Base-by-base conservation (phyloP, 1,140 invertebrate species). In the Dolichoris vasculosae region DNA sequence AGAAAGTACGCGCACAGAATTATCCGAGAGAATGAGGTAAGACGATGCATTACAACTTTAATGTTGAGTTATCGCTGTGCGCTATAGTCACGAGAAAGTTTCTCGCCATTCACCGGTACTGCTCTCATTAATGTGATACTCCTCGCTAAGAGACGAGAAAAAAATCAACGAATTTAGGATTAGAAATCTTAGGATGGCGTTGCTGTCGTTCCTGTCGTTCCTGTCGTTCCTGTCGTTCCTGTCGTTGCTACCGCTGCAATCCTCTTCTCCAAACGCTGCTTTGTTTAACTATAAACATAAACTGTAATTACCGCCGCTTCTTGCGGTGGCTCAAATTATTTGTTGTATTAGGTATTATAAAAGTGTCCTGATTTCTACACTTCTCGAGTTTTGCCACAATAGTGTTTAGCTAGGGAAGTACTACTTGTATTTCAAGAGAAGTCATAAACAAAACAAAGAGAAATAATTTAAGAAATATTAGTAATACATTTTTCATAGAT, bases 51-150 rank as follows among this genome's bases (percentile, higher is more conserved):
- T 90, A 89, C 89, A 71, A 73, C 88, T 85, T 88, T 89, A 89
- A 88, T 87, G 80, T 87, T 69, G 59, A 83, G 81, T 88, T 89
- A 90, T 89, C 88, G 87, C 85, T 85, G 40, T 32, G 46, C 40
- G 35, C 82, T 88, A 63, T 81, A 86, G 86, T 87, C 84, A 86
- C 87, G 90, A 87, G 90, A 91, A 91, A 91, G 90, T 91, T 89
- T 86, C 67, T 80, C 26, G 2, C 55, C 55, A 59, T 26, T 59
- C 55, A 26, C 55, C 55, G 67, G 69, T 78, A 8, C 40, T 73
- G 67, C 67, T 86, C 77, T 79, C 46, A 55, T 40, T 82, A 55
- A 73, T 55, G 43, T 46, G 38, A 73, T 86, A 30, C 30, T 76
- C 76, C 30, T 55, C 15, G 64, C 26, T n/a, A 15, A 77, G n/a